These are phyloP conservation scores for Hemiprocne comata DNA, from an alignment of 2,113 vertebrate genomes.

Conservation along the genomic window DNA sequence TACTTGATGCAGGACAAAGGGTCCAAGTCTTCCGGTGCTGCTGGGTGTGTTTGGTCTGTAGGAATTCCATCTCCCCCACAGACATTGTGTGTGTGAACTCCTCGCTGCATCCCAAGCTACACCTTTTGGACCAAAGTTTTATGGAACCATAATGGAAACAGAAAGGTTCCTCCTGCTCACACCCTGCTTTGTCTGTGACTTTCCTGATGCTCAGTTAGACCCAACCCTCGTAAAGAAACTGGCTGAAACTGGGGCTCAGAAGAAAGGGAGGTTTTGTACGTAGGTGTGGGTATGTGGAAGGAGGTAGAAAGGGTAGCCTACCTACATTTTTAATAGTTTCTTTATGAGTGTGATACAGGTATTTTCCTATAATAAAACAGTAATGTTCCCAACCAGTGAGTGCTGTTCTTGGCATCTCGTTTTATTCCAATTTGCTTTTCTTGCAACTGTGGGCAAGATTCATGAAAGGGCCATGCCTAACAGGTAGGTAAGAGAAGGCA, in stretches of 20 bases:
- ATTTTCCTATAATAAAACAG: constrained; percentile 66
- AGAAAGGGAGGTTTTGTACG: constrained; percentile 23
- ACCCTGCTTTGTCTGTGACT: background rate
- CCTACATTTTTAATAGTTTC: constrained; percentile 41
- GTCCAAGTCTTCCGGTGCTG: fast-evolving
- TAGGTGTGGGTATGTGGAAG: constrained; percentile 44
- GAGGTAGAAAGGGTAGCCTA: background rate
- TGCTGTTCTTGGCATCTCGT: constrained; percentile 52
- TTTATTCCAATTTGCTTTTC: constrained; percentile 59
- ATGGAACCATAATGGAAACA: background rate
- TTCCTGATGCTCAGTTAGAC: background rate
- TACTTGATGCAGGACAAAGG: background rate
- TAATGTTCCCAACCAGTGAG: constrained; percentile 34
- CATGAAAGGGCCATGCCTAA: background rate
- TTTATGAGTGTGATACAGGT: constrained; percentile 55
- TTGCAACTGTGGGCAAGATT: constrained; percentile 10
- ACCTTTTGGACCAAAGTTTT: background rate
- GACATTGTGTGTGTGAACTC: background rate
- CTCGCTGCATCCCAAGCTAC: background rate
- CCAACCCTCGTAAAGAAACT: background rate
- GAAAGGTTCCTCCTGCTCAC: background rate
- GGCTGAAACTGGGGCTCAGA: background rate
- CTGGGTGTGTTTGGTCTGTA: background rate
- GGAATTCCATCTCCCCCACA: background rate
- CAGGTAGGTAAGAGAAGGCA: constrained; percentile 44